Evolutionary conservation across 2,888 invertebrate species (phyloP).

Genomic region (Entomobrya multifasciata): DNA sequence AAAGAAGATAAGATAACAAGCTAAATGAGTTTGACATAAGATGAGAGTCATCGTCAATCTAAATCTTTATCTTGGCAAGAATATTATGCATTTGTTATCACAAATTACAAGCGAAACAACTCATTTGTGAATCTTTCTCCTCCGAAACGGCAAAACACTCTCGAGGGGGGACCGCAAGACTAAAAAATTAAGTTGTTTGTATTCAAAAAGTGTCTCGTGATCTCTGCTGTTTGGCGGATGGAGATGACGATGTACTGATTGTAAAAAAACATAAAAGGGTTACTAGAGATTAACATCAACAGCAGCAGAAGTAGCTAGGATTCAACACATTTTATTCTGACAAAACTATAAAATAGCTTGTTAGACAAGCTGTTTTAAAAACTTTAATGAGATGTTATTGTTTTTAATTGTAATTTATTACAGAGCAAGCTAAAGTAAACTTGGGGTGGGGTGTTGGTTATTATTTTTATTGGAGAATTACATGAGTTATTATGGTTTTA

Average conservation of each 20-base stretch:
- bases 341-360: neutral
- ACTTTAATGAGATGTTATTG: constrained; percentile 44
- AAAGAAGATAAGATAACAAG: neutral
- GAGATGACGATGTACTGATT: neutral
- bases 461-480: too few relatives aligned
- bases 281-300: neutral
- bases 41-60: too few relatives aligned
- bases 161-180: too few relatives aligned
- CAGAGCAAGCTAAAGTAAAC: neutral
- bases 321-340: too few relatives aligned
- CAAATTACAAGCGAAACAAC: neutral
- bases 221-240: neutral
- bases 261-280: constrained; percentile 2
- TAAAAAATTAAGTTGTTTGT: constrained; percentile 40
- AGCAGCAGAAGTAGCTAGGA: too few relatives aligned
- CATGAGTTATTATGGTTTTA: too few relatives aligned
- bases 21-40: neutral
- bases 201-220: constrained; percentile 26
- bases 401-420: constrained; percentile 52
- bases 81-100: too few relatives aligned
- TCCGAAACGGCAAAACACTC: too few relatives aligned
- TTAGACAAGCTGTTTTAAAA: neutral
- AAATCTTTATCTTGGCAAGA: too few relatives aligned
- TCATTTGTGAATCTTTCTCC: too few relatives aligned
- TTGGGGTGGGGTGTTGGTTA: too few relatives aligned